These are phyloP conservation scores for Lophotriccus pileatus DNA, from an alignment of 2,797 vertebrate species.

Conservation along the genomic window DNA sequence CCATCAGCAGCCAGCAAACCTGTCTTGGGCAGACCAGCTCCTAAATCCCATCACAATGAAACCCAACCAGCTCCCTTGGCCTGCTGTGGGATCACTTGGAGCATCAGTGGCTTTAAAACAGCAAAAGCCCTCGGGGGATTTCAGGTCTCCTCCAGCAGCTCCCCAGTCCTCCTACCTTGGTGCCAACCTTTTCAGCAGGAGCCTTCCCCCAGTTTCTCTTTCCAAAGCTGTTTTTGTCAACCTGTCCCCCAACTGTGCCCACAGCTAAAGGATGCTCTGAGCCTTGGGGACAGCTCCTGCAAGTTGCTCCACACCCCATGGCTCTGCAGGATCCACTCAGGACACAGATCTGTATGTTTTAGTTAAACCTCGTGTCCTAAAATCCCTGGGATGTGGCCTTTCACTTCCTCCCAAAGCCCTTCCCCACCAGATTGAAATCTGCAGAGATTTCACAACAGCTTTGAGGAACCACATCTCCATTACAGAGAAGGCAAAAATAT, in stretches of 20 bases:
- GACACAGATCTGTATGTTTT: rapidly evolving
- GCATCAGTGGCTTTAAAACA: background rate
- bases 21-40: background rate
- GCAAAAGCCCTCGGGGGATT: background rate
- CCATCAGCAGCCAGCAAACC: background rate
- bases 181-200: background rate
- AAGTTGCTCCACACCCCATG: rapidly evolving
- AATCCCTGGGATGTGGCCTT: background rate
- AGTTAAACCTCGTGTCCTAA: background rate
- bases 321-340: background rate
- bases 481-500: background rate
- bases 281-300: background rate
- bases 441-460: background rate
- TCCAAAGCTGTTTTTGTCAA: background rate
- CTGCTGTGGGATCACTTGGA: rapidly evolving
- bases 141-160: background rate
- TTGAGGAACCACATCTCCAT: background rate
- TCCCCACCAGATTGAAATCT: background rate
- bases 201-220: background rate
- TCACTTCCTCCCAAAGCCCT: background rate
- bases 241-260: background rate
- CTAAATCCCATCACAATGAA: background rate
- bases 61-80: rapidly evolving
- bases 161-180: background rate
- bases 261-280: background rate